These are phyloP conservation scores for Chrysina gloriosa DNA, from an alignment of 2,888 invertebrate species.

Conservation along the genomic window DNA sequence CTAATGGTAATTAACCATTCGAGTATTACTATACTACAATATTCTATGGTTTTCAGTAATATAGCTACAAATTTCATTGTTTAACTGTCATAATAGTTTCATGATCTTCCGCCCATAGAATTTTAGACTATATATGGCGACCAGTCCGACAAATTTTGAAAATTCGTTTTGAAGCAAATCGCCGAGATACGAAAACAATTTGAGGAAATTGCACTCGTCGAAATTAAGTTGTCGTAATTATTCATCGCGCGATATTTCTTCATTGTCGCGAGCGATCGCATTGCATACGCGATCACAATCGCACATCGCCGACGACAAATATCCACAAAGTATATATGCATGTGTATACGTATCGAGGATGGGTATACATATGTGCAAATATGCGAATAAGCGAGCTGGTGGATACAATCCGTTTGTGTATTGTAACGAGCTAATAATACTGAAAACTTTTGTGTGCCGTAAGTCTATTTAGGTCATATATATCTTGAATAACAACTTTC, in stretches of 20 bases:
- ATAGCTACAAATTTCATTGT: background rate
- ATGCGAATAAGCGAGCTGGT: background rate
- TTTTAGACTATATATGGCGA: no score
- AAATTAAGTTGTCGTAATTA: conserved; percentile 1
- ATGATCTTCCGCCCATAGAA: background rate
- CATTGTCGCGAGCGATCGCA: background rate
- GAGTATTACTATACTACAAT: no score
- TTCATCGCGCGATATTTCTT: background rate
- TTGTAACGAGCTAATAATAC: conserved; percentile 25
- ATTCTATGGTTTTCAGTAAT: no score
- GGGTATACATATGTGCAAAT: background rate
- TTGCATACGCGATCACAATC: background rate
- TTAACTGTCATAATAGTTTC: background rate
- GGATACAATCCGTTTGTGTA: conserved; percentile 13
- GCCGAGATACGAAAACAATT: background rate
- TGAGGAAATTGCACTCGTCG: conserved; percentile 4
- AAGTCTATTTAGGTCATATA: conserved; percentile 40
- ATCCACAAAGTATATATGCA: no score
- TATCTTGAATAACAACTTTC: conserved; percentile 41
- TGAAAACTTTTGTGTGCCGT: conserved; percentile 22
- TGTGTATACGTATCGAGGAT: no score
- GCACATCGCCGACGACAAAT: no score
- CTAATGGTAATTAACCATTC: no score
- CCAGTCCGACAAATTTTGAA: background rate
- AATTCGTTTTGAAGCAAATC: background rate